phyloP scores from a whole-genome alignment of 2,888 invertebrate species.

The Rhorus exstirpatorius region DNA sequence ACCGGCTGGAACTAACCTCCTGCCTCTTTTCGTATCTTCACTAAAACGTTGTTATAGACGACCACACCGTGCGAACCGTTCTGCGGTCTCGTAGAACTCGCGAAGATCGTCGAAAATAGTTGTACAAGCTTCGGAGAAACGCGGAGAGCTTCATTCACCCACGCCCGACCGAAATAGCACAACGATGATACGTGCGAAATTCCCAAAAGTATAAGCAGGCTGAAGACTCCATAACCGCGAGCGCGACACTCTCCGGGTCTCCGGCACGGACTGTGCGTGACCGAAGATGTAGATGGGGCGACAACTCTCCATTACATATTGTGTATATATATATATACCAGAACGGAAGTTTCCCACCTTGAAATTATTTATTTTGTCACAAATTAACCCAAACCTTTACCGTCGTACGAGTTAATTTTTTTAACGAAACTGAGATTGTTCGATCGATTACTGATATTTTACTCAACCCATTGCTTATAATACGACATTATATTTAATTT shows the following conservation, averaged over 20 bases:
- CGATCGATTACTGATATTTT: not conserved
- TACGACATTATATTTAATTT: not conserved
- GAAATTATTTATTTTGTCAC: too few relatives aligned
- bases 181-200: slow-evolving; percentile 75
- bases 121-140: slow-evolving; percentile 39
- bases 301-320: slow-evolving; percentile 24
- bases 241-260: slow-evolving; percentile 63
- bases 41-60: slow-evolving; percentile 49
- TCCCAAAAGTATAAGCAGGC: slow-evolving; percentile 75
- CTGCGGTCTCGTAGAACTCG: slow-evolving; percentile 69
- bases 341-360: slow-evolving; percentile 28
- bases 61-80: slow-evolving; percentile 65
- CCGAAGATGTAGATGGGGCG: slow-evolving; percentile 61
- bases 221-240: slow-evolving; percentile 75
- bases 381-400: too few relatives aligned
- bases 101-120: slow-evolving; percentile 78
- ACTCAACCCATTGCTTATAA: not conserved
- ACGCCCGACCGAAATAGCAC: slow-evolving; percentile 81
- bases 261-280: slow-evolving; percentile 61
- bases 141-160: slow-evolving; percentile 80
- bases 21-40: slow-evolving; percentile 58
- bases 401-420: not conserved
- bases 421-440: too few relatives aligned
- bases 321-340: not conserved
- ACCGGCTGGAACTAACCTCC: slow-evolving; percentile 78